phyloP scores from a whole-genome alignment of 2,888 invertebrate species.

The Phymatocera aterrima region DNA sequence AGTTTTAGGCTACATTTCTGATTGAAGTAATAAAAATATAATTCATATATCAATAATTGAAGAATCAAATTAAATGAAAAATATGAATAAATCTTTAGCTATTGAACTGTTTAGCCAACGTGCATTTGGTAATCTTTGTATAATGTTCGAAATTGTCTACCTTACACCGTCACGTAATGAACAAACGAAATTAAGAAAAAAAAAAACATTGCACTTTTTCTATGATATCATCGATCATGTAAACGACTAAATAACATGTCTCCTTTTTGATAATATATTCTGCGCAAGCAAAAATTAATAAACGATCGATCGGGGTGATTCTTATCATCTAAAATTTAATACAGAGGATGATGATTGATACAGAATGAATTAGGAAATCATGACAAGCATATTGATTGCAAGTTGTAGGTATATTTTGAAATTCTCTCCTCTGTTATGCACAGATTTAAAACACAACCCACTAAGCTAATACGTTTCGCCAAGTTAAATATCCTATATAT shows the following conservation, averaged over 20 bases:
- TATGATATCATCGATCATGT: slow-evolving; percentile 23
- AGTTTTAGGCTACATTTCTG: slow-evolving; percentile 30
- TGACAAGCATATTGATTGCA: slow-evolving; percentile 13
- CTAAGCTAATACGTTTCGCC: neutral
- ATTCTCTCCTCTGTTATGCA: slow-evolving; percentile 8
- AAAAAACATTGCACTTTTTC: slow-evolving; percentile 35
- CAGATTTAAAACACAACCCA: neutral
- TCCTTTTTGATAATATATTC: neutral
- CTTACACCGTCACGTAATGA: neutral
- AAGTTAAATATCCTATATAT: slow-evolving; percentile 6
- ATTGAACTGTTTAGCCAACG: slow-evolving; percentile 10
- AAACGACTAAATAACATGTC: neutral
- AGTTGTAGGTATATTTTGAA: slow-evolving; percentile 14
- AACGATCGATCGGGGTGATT: slow-evolving; percentile 18
- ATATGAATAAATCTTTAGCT: slow-evolving; percentile 6
- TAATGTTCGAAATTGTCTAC: slow-evolving; percentile 19
- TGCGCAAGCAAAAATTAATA: slow-evolving; percentile 5
- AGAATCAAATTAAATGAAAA: slow-evolving; percentile 9
- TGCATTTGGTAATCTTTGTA: slow-evolving; percentile 28
- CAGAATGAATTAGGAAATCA: neutral
- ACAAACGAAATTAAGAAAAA: neutral
- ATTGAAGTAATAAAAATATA: neutral
- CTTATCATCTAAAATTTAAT: slow-evolving; percentile 32
- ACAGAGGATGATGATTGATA: slow-evolving; percentile 16
- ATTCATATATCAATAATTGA: neutral